Percentiles rank a stretch among this genome's conserved stretches.
Evolutionary conservation across 2,113 vertebrate species (phyloP).

Genomic region (Channa argus): DNA sequence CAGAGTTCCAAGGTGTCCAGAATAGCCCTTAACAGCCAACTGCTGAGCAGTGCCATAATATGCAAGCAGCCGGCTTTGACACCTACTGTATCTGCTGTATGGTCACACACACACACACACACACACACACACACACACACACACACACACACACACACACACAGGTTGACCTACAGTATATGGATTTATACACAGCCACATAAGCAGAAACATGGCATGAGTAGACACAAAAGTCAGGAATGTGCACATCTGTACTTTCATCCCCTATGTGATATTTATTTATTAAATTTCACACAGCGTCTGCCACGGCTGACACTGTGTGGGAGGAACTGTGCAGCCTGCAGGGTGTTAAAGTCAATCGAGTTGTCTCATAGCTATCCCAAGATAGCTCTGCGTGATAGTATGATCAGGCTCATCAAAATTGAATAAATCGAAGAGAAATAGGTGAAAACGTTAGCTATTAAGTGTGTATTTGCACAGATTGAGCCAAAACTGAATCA

Average conservation of each 20-base stretch:
- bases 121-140: neutral
- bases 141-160: neutral
- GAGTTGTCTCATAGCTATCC: conserved; percentile 1
- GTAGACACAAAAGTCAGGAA: no score
- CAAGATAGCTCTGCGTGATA: conserved; percentile 23
- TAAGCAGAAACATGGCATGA: neutral
- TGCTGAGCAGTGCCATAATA: conserved; percentile 66
- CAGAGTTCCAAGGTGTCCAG: conserved; percentile 43
- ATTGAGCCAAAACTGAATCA: conserved; percentile 9
- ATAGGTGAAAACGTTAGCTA: conserved; percentile 16
- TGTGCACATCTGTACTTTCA: conserved; percentile 31
- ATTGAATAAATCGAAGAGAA: conserved; percentile 15
- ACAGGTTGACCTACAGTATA: no score
- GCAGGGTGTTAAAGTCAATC: conserved; percentile 19
- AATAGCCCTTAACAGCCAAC: conserved; percentile 50
- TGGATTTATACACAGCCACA: neutral
- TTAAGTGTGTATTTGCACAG: conserved; percentile 8
- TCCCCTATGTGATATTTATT: conserved; percentile 31
- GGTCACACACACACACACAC: neutral
- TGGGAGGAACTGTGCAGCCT: conserved; percentile 31
- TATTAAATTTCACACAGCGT: conserved; percentile 25
- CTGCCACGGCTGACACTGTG: conserved; percentile 14
- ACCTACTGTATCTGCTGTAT: conserved; percentile 23
- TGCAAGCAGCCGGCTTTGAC: conserved; percentile 60
- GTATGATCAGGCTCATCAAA: conserved; percentile 10